Evolutionary conservation across 2,113 vertebrate species (phyloP), one percentile per base, ranked within the genome.

Genomic region (Varanus komodoensis): DNA sequence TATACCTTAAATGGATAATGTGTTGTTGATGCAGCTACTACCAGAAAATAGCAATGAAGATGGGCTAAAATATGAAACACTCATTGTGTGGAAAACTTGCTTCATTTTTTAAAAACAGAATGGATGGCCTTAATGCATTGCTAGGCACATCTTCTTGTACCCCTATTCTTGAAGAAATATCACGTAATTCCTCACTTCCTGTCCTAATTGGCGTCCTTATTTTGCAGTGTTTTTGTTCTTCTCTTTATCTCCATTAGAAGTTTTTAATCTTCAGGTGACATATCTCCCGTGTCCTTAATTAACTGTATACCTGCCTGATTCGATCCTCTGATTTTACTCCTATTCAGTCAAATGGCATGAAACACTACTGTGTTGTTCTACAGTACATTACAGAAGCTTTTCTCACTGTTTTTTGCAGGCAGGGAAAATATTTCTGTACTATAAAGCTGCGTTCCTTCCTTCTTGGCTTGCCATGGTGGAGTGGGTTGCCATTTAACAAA

Each of bases 381-480:
- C 23, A 44, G 23, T 7, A 57, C 12, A 15, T 79, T 77, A 34
- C 61, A 68, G 79, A 52, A 54, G 2, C 61, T 44, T 85, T 89
- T 71, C 74, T 90, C 79, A 82, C 38, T 0, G 1, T 57, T 14
- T 78, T 17, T 50, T 82, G 61, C 54, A 82, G 0, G 0, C 84
- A 84, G 87, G 67, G 50, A 34, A 89, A 79, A 27, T 75, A 87
- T 29, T 92, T 91, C 79, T 87, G 8, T n/a, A 23, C 38, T 67
- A 29, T 38, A 81, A 86, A 52, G 2, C 61, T 89, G 27, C 17
- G 5, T 48, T 79, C 25, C 86, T 86, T 92, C 50, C 15, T 3
- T 93, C 7, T 93, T 77, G 44, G 94, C 9, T 73, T 92, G 50
- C 85, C 82, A 23, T 92, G 11, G 5, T 54, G 64, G 69, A 93